Base-by-base conservation (phyloP, 2,113 vertebrate genomes). In the Myotis brandtii region DNA sequence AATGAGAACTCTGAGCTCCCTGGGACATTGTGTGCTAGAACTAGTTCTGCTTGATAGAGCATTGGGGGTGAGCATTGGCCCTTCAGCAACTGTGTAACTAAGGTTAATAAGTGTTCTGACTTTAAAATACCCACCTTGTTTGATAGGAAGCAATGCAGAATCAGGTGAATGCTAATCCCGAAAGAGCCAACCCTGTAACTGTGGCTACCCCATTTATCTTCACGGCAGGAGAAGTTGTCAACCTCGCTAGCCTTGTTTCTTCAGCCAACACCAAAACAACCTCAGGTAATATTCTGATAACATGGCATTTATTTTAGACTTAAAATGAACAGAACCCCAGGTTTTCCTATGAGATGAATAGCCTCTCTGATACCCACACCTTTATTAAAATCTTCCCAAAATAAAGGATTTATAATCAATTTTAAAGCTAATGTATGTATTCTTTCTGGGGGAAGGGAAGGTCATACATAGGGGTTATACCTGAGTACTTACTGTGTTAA, bases 131-230 rank as follows among this genome's bases (percentile, higher is more conserved):
- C 37, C 30, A 56, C 34, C 70, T 91, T 79, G 43, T 86, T 87
- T 95, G 62, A 18, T 70, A 99, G 99, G 99, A 99, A 96, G 99
- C 99, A 0, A 99, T 99, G 99, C 99, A 99, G 98, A 99, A 97
- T 96, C 99, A 99, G 97, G 98, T 98, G 7, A 98, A 96, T 6
- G 5, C 97, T 62, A 98, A 98, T 1, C 94, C 97, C 0, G 98
- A 98, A 89, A 97, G 95, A 59, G 48, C 77, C 5, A 79, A 66
- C 21, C 69, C 96, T 0, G 76, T 98, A 85, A 96, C 96, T 23
- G 79, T 97, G 86, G 23, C 91, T 59, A 97, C 97, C 0, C 98
- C 99, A 0, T 98, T 99, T 89, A 97, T 99, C 96, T 98, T 99
- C 94, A 96, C 82, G 0, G 98, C 98, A 1, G 96, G 98, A 94